A percentile compares a stretch with the other conserved stretches of the same genome.
Evolutionary conservation across 1,140 invertebrate genomes (phyloP).

Genomic region (Hetaerina americana): DNA sequence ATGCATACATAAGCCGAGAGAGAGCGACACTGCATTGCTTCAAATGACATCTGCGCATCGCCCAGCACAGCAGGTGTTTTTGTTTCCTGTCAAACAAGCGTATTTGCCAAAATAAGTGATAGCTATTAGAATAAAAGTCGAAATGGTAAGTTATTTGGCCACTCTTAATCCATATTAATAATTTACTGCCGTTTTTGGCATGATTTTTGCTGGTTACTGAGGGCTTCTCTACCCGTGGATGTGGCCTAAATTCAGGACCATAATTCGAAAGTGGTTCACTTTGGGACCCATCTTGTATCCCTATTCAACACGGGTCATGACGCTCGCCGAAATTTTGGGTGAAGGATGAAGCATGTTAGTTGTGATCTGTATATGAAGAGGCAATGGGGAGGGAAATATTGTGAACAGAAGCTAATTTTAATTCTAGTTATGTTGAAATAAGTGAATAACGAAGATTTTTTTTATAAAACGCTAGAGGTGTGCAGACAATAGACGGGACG

Average conservation of each 20-base stretch:
- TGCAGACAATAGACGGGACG: neutral
- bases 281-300: conserved; percentile 6
- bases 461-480: neutral
- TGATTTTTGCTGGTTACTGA: neutral
- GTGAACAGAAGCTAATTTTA: neutral
- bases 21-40: neutral
- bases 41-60: conserved; percentile 2
- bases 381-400: neutral
- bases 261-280: conserved; percentile 7
- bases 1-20: neutral
- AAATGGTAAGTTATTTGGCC: conserved; percentile 3
- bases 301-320: conserved; percentile 6
- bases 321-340: conserved; percentile 2
- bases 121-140: conserved; percentile 4
- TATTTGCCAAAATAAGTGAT: conserved; percentile 5
- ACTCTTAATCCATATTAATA: neutral
- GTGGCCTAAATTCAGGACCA: neutral
- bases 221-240: neutral
- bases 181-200: neutral
- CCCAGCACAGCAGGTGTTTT: conserved; percentile 9
- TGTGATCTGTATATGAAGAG: neutral
- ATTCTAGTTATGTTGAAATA: neutral
- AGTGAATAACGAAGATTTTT: neutral
- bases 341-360: conserved; percentile 1
- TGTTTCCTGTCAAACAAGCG: conserved; percentile 6